These are phyloP conservation scores for Catocala nupta DNA, from an alignment of 2,888 invertebrate species.

Conservation along the genomic window DNA sequence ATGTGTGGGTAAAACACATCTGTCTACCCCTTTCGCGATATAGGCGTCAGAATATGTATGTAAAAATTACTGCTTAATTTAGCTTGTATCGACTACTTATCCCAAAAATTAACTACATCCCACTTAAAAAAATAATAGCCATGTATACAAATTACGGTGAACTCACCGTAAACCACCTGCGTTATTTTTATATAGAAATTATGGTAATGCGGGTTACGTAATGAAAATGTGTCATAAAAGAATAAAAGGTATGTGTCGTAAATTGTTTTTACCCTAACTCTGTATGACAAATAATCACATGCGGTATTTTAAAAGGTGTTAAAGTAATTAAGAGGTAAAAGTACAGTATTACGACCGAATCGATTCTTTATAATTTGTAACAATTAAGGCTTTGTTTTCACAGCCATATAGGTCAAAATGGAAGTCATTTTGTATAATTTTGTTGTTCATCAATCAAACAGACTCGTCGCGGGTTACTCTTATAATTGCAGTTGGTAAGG, in stretches of 20 bases:
- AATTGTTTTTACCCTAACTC: conserved; percentile 4
- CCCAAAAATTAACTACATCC: background rate
- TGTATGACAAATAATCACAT: conserved; percentile 3
- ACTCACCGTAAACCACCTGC: background rate
- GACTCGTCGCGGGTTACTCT: too few species aligned
- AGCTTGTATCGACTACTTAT: too few species aligned
- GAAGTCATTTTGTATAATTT: too few species aligned
- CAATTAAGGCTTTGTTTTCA: too few species aligned
- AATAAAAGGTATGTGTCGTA: conserved; percentile 3
- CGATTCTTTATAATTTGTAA: too few species aligned
- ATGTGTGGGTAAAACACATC: too few species aligned
- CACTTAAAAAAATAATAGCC: background rate
- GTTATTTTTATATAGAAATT: conserved; percentile 10
- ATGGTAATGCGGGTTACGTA: background rate
- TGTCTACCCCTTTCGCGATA: too few species aligned
- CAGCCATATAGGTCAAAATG: too few species aligned
- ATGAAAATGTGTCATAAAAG: conserved; percentile 17
- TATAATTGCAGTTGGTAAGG: too few species aligned
- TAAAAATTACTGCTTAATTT: too few species aligned
- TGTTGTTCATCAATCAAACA: too few species aligned
- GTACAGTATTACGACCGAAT: background rate
- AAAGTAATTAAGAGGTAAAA: conserved; percentile 4
- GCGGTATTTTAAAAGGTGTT: conserved; percentile 4
- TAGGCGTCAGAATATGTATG: too few species aligned
- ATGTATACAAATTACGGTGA: background rate